Conservation (phyloP, 1,140 invertebrate genomes). For the Drosophila orena region DNA sequence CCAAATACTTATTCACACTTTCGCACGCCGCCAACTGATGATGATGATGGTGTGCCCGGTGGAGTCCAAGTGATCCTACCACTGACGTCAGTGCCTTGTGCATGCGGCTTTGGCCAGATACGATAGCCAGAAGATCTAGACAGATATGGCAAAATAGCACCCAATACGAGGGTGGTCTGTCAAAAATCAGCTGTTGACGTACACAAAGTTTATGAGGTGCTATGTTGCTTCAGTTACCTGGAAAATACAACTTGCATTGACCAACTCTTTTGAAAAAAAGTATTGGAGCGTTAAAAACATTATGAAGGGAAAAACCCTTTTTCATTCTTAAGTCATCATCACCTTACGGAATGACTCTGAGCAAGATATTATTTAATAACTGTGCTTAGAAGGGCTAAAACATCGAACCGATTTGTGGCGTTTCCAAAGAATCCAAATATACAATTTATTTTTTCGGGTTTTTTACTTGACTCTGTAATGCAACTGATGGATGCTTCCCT, state of each 20-base stretch:
- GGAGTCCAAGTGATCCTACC: constrained; percentile 19
- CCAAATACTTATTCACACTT: constrained; percentile 35
- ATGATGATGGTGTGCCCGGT: constrained; percentile 12
- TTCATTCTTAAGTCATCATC: no score
- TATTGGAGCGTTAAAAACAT: no score
- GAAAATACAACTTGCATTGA: background rate
- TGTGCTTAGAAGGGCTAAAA: no score
- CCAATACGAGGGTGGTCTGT: background rate
- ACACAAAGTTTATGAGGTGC: background rate
- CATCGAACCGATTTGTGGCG: no score
- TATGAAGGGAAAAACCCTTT: background rate
- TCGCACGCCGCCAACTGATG: constrained; percentile 4
- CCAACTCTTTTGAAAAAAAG: background rate
- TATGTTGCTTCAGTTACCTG: background rate
- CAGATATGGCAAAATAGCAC: background rate
- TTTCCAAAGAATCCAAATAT: no score
- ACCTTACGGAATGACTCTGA: no score
- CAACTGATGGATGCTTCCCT: constrained; percentile 7
- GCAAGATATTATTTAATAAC: no score
- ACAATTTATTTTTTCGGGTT: no score
- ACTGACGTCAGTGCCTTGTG: constrained; percentile 14
- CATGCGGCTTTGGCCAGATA: constrained; percentile 22
- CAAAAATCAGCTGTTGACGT: constrained; percentile 10
- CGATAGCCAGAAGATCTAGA: background rate
- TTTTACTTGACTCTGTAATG: no score